Conservation (phyloP, 1,140 invertebrate genomes). For the Caenorhabditis inopinata region DNA sequence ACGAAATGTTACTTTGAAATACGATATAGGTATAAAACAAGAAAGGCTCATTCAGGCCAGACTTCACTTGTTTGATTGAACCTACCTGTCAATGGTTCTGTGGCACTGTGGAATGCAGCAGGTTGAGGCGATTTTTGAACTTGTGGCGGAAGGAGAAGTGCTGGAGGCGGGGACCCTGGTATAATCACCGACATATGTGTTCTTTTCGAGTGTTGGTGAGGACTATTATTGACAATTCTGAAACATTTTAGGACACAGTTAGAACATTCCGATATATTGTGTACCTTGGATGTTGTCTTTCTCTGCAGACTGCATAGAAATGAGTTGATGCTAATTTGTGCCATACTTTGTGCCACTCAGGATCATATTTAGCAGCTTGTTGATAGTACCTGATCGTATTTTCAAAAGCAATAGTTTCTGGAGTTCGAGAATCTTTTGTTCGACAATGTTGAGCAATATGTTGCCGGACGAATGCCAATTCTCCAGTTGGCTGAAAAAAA, state of each 20-base stretch:
- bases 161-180: neutral
- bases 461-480: neutral
- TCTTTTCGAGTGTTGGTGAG: neutral
- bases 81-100: neutral
- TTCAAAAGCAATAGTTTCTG: neutral
- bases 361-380: slow-evolving; percentile 83
- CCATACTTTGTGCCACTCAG: slow-evolving; percentile 77
- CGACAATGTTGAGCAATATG: neutral
- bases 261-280: too few relatives aligned
- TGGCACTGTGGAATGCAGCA: neutral
- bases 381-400: slow-evolving; percentile 81
- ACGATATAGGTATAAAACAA: too few relatives aligned
- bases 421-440: neutral
- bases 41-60: too few relatives aligned
- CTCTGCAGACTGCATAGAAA: slow-evolving; percentile 80
- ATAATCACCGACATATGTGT: neutral
- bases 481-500: neutral
- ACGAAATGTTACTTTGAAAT: too few relatives aligned
- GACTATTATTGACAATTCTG: neutral
- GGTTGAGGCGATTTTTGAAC: slow-evolving; percentile 4
- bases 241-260: too few relatives aligned
- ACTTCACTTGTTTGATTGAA: too few relatives aligned
- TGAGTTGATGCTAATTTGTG: slow-evolving; percentile 97
- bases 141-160: neutral
- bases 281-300: slow-evolving; percentile 8